phyloP scores from a whole-genome alignment of 2,888 invertebrate species.

The Stenotaenia linearis region DNA sequence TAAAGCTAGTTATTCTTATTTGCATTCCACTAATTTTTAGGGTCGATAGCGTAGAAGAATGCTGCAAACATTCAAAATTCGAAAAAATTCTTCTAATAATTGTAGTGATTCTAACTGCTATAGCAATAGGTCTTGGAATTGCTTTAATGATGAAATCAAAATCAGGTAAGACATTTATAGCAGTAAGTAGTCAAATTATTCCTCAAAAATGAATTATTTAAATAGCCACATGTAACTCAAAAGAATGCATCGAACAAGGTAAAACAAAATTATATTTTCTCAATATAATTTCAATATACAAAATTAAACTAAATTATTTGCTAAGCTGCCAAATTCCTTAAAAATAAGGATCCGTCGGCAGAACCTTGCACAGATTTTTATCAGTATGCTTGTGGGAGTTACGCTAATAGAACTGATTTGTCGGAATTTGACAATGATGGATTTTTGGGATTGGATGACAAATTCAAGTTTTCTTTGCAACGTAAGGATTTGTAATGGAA shows the following conservation, averaged over 20 bases:
- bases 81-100: not conserved
- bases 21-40: not conserved
- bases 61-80: not conserved
- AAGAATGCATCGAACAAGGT: not conserved
- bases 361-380: constrained; percentile 52
- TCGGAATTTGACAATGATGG: too few relatives aligned
- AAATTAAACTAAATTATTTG: not conserved
- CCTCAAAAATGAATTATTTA: not conserved
- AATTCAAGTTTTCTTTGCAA: too few relatives aligned
- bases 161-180: not conserved
- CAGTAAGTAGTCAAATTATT: not conserved
- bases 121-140: not conserved
- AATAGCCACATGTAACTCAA: not conserved
- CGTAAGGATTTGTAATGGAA: not conserved
- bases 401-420: constrained; percentile 37
- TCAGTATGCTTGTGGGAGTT: constrained; percentile 51
- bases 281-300: not conserved
- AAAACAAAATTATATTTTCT: too few relatives aligned
- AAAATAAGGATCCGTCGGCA: constrained; percentile 43
- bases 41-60: not conserved
- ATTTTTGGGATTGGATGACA: too few relatives aligned
- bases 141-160: not conserved
- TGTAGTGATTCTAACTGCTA: not conserved
- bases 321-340: constrained; percentile 20
- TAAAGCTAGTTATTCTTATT: not conserved